Evolutionary conservation across 2,888 invertebrate genomes (phyloP), one percentile per base, ranked within the genome.

Genomic region (Neuroscelio doddi): DNA sequence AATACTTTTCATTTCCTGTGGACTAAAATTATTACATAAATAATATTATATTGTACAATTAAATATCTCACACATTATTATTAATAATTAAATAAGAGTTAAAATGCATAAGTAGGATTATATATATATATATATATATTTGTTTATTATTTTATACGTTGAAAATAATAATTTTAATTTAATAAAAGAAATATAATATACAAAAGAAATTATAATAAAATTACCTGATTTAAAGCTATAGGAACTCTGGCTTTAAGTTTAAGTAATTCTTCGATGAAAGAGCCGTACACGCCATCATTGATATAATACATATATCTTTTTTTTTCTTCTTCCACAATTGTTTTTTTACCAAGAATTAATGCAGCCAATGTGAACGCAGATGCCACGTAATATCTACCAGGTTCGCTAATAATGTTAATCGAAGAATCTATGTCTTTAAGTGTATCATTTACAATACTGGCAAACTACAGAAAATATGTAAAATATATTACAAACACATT

Each of bases 381-480:
- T 4, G 89, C 86, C 0, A 88, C 89, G 70, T 88, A 90, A 80
- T 87, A 91, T 50, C 88, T 85, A 10, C 91, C 91, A 0, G 91
- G 91, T 75, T 91, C 90, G 29, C 84, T 81, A 68, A 91, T 90
- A 38, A 91, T 67, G 52, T 73, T 63, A 10, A 85, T 78, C 1
- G 72, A 70, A 9, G 73, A 58, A 63, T 84, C 82, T 0, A 82
- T 36, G 53, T 85, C 81, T 49, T 87, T 86, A 45, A 90, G 76
- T 2, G 88, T 85, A 7, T 82, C 78, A 71, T 88, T 88, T 49
- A 90, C 84, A 1, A 86, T 80, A 16, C 73, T 72, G 3, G 88
- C 87, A 12, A 77, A 57, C 81, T 81, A 32, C 14, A 64, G 39
- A 41, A 27, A 16, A 38, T n/a, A n/a, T n/a, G n/a, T n/a, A n/a